Evolutionary conservation across 2,113 vertebrate genomes (phyloP).

Genomic region (Urocitellus parryii): DNA sequence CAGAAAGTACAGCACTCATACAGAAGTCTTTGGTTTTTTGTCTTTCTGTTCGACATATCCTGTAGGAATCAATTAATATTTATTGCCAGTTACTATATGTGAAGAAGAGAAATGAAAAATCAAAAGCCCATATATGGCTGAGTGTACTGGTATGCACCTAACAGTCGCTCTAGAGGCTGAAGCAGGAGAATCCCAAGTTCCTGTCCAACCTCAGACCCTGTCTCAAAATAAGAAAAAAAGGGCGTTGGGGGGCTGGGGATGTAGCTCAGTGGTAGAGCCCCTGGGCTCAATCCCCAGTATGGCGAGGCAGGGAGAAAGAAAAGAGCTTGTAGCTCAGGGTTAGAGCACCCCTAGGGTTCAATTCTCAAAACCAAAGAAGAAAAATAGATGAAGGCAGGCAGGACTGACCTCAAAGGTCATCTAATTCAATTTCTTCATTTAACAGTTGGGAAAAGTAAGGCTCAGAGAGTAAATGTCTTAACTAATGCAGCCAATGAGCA

Average conservation of each 20-base stretch:
- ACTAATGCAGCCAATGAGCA: neutral
- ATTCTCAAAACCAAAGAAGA: neutral
- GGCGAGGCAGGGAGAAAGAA: too few relatives aligned
- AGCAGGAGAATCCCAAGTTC: neutral
- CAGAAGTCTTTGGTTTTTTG: neutral
- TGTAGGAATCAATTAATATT: neutral
- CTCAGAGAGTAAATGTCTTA: slow-evolving; percentile 28
- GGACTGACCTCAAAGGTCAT: neutral
- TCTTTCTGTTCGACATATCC: slow-evolving; percentile 16
- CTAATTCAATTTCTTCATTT: slow-evolving; percentile 47
- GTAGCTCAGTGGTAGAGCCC: too few relatives aligned
- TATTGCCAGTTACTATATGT: neutral
- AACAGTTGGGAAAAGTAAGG: neutral
- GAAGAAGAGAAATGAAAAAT: neutral
- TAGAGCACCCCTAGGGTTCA: neutral
- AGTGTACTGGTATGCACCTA: neutral
- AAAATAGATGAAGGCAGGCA: neutral
- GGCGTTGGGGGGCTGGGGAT: too few relatives aligned
- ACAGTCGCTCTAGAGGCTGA: neutral
- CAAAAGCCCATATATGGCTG: neutral
- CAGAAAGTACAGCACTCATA: neutral
- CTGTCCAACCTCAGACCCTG: neutral
- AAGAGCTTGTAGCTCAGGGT: too few relatives aligned
- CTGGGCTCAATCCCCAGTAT: neutral
- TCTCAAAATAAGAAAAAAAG: neutral